Conservation (phyloP, 2,113 vertebrate genomes). For the Malurus cyaneus region DNA sequence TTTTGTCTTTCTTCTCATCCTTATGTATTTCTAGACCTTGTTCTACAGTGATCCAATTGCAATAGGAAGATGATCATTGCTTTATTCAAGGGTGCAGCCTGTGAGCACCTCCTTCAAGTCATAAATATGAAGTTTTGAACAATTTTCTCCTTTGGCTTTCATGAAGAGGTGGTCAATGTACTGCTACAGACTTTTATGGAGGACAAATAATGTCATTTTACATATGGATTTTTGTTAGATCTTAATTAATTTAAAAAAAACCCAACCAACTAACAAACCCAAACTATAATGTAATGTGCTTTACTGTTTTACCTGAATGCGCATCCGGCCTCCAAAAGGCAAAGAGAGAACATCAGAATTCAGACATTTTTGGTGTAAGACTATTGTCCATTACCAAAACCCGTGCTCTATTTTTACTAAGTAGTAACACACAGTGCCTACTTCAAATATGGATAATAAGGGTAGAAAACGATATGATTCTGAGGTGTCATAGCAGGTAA, state of each 20-base stretch:
- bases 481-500: background rate
- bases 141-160: background rate
- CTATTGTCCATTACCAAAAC: background rate
- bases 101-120: background rate
- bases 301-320: background rate
- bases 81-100: background rate
- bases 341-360: background rate
- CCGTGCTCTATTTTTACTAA: background rate
- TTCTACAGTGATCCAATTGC: background rate
- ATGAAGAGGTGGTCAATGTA: background rate
- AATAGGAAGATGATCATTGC: background rate
- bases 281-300: background rate
- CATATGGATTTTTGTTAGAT: background rate
- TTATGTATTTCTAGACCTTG: background rate
- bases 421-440: background rate
- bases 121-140: background rate
- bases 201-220: background rate
- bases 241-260: background rate
- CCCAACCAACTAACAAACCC: background rate
- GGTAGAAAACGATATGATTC: background rate
- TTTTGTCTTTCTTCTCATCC: background rate
- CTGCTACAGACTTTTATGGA: background rate
- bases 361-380: background rate
- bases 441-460: background rate
- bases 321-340: background rate